Percentiles rank a stretch among this genome's conserved stretches.
phyloP scores from a whole-genome alignment of 2,888 invertebrate species.

The Apodemia duryi region DNA sequence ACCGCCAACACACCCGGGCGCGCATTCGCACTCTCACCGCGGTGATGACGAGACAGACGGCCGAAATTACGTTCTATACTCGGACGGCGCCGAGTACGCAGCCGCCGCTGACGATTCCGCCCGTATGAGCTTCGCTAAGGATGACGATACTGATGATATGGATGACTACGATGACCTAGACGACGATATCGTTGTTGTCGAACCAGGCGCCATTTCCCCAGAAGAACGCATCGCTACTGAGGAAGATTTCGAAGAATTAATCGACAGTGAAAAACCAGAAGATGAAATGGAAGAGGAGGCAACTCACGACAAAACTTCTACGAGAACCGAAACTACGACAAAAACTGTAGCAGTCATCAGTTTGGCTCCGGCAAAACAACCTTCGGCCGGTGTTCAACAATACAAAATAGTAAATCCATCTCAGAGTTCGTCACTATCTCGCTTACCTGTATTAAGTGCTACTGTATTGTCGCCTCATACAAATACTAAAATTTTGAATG shows the following conservation, averaged over 20 bases:
- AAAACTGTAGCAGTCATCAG: constrained; percentile 77
- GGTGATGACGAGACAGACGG: constrained; percentile 67
- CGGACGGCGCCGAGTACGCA: constrained; percentile 80
- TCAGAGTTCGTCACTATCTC: constrained; percentile 47
- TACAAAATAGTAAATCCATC: constrained; percentile 64
- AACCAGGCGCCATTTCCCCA: constrained; percentile 79
- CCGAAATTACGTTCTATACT: constrained; percentile 82
- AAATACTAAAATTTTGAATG: constrained; percentile 71
- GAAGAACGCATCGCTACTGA: constrained; percentile 82
- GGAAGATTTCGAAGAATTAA: constrained; percentile 83
- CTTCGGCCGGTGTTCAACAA: constrained; percentile 59
- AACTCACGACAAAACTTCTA: constrained; percentile 55
- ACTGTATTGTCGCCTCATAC: constrained; percentile 58
- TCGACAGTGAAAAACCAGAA: constrained; percentile 80
- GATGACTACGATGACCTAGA: constrained; percentile 63
- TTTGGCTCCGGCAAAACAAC: constrained; percentile 65
- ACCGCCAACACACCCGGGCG: constrained; percentile 37
- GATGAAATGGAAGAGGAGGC: constrained; percentile 64
- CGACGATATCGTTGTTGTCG: constrained; percentile 82
- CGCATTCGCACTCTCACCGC: constrained; percentile 35
- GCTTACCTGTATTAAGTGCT: constrained; percentile 61
- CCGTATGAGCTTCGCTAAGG: constrained; percentile 48
- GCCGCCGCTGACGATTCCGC: constrained; percentile 77
- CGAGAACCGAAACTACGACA: constrained; percentile 72
- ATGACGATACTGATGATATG: constrained; percentile 58